Percentiles rank a stretch among this genome's conserved stretches.
Evolutionary conservation across 2,113 vertebrate species (phyloP).

Genomic region (Mirounga angustirostris): DNA sequence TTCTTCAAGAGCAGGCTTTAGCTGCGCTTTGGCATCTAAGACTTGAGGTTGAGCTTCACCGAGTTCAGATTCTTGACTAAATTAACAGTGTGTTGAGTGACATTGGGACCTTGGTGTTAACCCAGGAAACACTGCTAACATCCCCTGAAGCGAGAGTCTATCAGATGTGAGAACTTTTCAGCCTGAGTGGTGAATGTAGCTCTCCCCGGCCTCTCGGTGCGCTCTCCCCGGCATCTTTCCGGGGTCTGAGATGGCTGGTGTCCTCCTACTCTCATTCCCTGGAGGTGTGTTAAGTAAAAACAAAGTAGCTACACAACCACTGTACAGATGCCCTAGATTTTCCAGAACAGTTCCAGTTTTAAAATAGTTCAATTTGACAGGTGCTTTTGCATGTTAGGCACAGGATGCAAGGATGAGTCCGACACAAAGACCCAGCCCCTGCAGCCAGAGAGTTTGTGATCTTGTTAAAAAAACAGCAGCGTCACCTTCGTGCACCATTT

Average conservation of each 20-base stretch:
- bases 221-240: not conserved
- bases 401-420: not conserved
- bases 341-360: not conserved
- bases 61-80: not conserved
- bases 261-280: not conserved
- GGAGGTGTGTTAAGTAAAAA: too few species aligned
- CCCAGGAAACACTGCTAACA: not conserved
- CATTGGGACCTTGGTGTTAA: not conserved
- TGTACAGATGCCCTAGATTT: not conserved
- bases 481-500: accelerated
- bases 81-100: not conserved
- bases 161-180: not conserved
- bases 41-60: not conserved
- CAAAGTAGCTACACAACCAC: not conserved
- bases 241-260: too few species aligned
- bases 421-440: not conserved
- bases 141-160: too few species aligned
- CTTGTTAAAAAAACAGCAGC: not conserved
- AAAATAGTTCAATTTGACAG: not conserved
- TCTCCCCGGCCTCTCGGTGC: not conserved
- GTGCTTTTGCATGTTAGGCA: not conserved
- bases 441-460: not conserved
- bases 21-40: not conserved
- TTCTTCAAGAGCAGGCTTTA: not conserved
- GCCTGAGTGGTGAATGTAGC: not conserved